A percentile compares a stretch with the other conserved stretches of the same genome.
Evolutionary conservation across 2,113 vertebrate genomes (phyloP).

Genomic region (Carassius carassius): DNA sequence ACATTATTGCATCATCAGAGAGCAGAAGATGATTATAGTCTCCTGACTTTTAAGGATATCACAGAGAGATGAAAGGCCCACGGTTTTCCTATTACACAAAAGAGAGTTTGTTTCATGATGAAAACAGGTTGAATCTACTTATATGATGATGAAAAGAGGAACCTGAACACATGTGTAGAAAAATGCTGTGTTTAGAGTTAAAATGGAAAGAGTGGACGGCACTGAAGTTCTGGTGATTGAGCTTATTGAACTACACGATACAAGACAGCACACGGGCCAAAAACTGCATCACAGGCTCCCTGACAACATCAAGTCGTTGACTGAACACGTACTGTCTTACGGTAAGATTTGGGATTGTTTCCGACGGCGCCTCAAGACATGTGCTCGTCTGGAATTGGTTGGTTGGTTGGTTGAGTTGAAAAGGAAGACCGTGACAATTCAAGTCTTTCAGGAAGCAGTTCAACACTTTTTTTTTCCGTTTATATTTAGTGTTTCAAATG

Average conservation of each 20-base stretch:
- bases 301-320: slow-evolving; percentile 74
- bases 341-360: slow-evolving; percentile 34
- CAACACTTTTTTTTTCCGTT: slow-evolving; percentile 36
- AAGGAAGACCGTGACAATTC: slow-evolving; percentile 67
- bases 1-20: slow-evolving; percentile 92
- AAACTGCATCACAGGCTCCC: slow-evolving; percentile 77
- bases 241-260: slow-evolving; percentile 78
- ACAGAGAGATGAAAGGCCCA: slow-evolving; percentile 65
- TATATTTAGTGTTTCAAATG: slow-evolving; percentile 29
- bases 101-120: slow-evolving; percentile 63
- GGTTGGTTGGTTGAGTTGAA: slow-evolving; percentile 50
- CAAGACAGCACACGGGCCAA: slow-evolving; percentile 77
- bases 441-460: slow-evolving; percentile 67
- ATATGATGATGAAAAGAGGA: slow-evolving; percentile 46
- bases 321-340: slow-evolving; percentile 56
- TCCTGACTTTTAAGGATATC: slow-evolving; percentile 74
- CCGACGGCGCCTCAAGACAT: background rate
- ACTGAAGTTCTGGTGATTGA: slow-evolving; percentile 73
- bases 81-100: slow-evolving; percentile 70
- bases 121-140: slow-evolving; percentile 71
- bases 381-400: slow-evolving; percentile 36
- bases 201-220: slow-evolving; percentile 64
- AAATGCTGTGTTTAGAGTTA: background rate
- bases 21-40: slow-evolving; percentile 81
- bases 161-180: slow-evolving; percentile 43